Evolutionary conservation across 2,797 vertebrate species (phyloP).

Genomic region (Cryptoprocta ferox): DNA sequence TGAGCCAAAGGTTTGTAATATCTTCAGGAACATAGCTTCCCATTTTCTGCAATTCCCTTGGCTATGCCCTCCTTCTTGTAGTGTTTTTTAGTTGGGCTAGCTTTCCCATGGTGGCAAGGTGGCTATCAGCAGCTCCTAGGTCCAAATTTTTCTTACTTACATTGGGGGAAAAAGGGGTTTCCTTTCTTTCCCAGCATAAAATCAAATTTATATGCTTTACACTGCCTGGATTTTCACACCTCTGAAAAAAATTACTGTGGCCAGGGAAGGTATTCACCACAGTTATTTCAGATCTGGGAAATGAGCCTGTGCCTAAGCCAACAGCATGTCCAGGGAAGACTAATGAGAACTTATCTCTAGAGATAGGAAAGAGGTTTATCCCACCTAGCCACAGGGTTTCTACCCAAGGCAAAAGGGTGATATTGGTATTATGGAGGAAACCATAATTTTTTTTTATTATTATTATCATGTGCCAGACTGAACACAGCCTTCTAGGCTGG

Average conservation of each 20-base stretch:
- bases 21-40: neutral
- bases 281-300: conserved; percentile 1
- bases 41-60: neutral
- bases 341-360: neutral
- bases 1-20: neutral
- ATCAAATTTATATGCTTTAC: neutral
- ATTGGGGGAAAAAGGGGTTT: neutral
- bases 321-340: neutral
- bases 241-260: neutral
- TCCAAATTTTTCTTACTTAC: conserved; percentile 16
- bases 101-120: neutral
- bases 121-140: neutral
- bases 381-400: neutral
- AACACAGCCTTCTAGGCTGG: neutral
- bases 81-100: neutral
- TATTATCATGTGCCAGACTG: neutral
- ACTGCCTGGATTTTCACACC: neutral
- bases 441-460: neutral
- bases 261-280: neutral
- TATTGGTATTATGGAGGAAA: neutral
- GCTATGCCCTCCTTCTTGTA: neutral
- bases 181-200: conserved; percentile 1
- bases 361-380: neutral
- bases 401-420: neutral
- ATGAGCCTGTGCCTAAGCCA: neutral